Evolutionary conservation across 2,797 vertebrate species (phyloP).

Genomic region (Acrossocheilus fasciatus): DNA sequence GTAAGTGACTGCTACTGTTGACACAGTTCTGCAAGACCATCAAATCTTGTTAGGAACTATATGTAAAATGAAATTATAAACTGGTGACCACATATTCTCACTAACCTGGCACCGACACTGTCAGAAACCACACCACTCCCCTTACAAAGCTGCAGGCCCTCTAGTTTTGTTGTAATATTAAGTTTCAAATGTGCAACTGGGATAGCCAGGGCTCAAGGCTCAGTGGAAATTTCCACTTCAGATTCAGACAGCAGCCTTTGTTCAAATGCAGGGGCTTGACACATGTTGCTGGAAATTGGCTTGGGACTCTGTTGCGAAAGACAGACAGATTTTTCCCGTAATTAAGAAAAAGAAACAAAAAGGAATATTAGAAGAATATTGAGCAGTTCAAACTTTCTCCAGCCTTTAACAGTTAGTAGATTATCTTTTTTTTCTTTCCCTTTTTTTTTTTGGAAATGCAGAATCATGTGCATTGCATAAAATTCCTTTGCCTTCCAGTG

Average conservation of each 20-base stretch:
- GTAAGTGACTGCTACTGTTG: not conserved
- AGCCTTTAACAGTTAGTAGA: not conserved
- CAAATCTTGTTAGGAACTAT: not conserved
- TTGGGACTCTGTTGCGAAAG: slow-evolving; percentile 53
- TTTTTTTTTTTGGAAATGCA: not conserved
- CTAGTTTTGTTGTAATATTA: slow-evolving; percentile 76
- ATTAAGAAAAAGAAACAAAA: slow-evolving; percentile 4
- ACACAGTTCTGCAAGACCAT: not conserved
- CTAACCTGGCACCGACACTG: not conserved
- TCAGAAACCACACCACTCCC: slow-evolving; percentile 10
- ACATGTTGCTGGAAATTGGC: slow-evolving; percentile 59
- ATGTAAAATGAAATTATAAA: not conserved
- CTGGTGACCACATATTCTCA: not conserved
- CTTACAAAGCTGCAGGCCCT: slow-evolving; percentile 61
- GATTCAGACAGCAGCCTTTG: slow-evolving; percentile 67
- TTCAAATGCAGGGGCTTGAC: slow-evolving; percentile 60
- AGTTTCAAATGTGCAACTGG: slow-evolving; percentile 79
- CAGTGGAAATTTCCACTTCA: slow-evolving; percentile 85
- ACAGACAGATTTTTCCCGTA: slow-evolving; percentile 46
- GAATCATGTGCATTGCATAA: not conserved
- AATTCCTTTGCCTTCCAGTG: not conserved
- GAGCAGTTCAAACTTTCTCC: not conserved
- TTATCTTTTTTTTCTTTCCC: not conserved
- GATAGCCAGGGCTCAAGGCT: slow-evolving; percentile 60
- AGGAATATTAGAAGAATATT: not conserved